Evolutionary conservation across 2,113 vertebrate genomes (phyloP).

Genomic region (Vulpes vulpes): DNA sequence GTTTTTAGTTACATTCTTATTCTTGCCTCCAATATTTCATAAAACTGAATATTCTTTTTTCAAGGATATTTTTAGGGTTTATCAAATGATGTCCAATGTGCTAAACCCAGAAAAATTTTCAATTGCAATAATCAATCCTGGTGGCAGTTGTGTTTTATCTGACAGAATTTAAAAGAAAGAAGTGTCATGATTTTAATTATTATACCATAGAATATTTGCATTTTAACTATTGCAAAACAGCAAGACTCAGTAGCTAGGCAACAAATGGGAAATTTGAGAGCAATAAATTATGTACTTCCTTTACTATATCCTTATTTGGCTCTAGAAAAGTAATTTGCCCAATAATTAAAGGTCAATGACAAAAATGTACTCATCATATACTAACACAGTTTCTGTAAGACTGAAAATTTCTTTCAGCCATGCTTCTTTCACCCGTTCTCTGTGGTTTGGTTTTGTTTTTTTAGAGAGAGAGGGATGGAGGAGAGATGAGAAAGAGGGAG

Average conservation of each 20-base stretch:
- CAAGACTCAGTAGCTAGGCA: constrained; percentile 4
- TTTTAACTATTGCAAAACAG: neutral
- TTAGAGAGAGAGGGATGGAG: neutral
- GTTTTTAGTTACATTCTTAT: neutral
- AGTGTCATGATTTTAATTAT: constrained; percentile 17
- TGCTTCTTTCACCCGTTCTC: neutral
- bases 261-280: neutral
- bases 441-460: neutral
- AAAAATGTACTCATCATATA: neutral
- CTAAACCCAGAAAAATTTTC: neutral
- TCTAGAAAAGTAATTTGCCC: constrained; percentile 11
- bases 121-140: neutral
- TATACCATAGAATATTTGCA: neutral
- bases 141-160: neutral
- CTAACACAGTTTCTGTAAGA: neutral
- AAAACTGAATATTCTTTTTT: neutral
- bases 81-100: neutral
- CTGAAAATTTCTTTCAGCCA: neutral
- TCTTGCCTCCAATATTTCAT: constrained; percentile 15
- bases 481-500: neutral
- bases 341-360: neutral
- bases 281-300: constrained; percentile 3
- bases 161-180: neutral
- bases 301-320: neutral
- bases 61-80: neutral